phyloP scores from a whole-genome alignment of 2,797 vertebrate genomes.

The Garrulus glandarius region DNA sequence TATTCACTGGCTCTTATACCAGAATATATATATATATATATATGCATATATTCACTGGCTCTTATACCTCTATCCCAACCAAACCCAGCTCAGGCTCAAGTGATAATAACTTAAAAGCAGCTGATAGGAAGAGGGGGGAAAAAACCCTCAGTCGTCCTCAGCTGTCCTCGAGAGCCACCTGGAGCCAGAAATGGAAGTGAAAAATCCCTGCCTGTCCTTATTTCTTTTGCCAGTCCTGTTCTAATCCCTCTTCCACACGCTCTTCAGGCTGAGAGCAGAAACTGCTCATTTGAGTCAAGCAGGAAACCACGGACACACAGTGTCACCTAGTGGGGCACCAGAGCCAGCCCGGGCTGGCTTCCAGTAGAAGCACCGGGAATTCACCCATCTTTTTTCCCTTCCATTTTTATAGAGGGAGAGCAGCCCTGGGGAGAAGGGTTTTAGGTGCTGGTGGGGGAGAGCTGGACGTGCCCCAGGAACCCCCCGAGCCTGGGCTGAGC shows the following conservation, averaged over 20 bases:
- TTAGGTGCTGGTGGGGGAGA: background rate
- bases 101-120: background rate
- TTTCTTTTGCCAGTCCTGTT: background rate
- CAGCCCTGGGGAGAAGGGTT: background rate
- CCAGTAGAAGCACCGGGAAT: accelerated
- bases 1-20: background rate
- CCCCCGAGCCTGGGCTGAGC: background rate
- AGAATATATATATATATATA: too few relatives aligned
- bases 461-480: background rate
- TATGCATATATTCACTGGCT: too few relatives aligned
- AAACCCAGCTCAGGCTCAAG: background rate
- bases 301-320: background rate
- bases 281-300: accelerated
- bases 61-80: background rate
- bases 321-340: conserved; percentile 67
- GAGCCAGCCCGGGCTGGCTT: background rate
- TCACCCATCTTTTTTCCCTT: background rate
- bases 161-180: background rate
- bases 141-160: background rate
- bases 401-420: accelerated
- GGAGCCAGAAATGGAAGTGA: background rate
- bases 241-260: background rate
- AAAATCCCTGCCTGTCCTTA: background rate
- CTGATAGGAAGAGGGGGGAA: accelerated
- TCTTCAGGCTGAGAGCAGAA: accelerated